Conservation (phyloP, 2,888 invertebrate genomes). For the Aproaerema taeniolella region DNA sequence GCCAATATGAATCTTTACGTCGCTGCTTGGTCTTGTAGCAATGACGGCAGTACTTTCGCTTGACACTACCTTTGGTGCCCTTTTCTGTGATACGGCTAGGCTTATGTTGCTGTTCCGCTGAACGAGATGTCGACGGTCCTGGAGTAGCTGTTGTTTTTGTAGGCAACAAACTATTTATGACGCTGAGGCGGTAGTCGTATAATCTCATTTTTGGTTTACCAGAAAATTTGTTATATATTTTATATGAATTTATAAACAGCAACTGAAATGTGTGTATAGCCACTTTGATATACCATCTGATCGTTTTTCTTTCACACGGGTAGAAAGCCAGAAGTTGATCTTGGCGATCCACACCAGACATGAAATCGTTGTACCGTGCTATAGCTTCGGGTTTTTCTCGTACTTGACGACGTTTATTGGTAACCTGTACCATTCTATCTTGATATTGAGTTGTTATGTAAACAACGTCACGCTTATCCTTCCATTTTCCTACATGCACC, state of each 20-base stretch:
- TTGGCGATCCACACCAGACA: slow-evolving; percentile 18
- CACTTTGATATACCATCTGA: slow-evolving; percentile 18
- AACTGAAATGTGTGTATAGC: slow-evolving; percentile 17
- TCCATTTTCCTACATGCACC: not conserved
- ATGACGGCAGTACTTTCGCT: no score
- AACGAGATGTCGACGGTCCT: no score
- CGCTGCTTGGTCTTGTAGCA: no score
- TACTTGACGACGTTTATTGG: not conserved
- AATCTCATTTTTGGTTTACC: no score
- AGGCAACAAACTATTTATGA: no score
- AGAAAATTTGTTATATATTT: slow-evolving; percentile 1
- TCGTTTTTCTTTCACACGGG: slow-evolving; percentile 13
- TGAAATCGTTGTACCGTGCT: slow-evolving; percentile 9
- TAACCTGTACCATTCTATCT: not conserved
- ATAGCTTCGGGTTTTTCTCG: slow-evolving; percentile 2
- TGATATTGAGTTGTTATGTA: not conserved
- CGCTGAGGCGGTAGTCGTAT: no score
- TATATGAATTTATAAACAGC: slow-evolving; percentile 12
- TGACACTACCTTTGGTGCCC: no score
- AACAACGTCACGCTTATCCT: not conserved
- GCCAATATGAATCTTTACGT: no score
- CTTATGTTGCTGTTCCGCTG: no score
- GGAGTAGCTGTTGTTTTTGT: no score
- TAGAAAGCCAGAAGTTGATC: slow-evolving; percentile 18
- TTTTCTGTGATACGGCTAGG: no score